These are phyloP conservation scores for Agrenia bidenticulata DNA, from an alignment of 2,888 invertebrate species.

Conservation along the genomic window DNA sequence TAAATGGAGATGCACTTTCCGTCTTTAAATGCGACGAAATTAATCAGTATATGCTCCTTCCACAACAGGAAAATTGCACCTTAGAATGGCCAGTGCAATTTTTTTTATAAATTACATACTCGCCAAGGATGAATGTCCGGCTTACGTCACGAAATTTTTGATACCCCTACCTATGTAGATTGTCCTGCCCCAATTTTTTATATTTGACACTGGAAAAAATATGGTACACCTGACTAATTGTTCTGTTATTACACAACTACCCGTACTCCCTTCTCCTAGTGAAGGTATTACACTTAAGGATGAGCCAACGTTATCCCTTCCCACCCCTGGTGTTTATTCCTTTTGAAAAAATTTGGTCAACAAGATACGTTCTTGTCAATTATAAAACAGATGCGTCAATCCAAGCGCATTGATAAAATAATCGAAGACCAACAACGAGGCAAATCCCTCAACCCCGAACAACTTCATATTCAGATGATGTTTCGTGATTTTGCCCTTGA, in stretches of 20 bases:
- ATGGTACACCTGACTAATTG: slow-evolving; percentile 2
- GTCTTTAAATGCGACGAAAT: slow-evolving; percentile 1
- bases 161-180: not conserved
- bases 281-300: not conserved
- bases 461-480: not conserved
- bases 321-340: slow-evolving; percentile 4
- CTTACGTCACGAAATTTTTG: slow-evolving; percentile 6
- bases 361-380: not conserved
- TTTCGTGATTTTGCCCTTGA: not conserved
- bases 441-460: not conserved
- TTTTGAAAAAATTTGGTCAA: not conserved
- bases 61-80: not conserved
- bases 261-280: slow-evolving; percentile 3
- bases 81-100: slow-evolving; percentile 6
- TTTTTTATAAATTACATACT: not conserved
- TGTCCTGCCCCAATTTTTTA: not conserved
- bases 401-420: not conserved
- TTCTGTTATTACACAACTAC: not conserved
- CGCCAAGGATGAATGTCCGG: not conserved
- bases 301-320: not conserved
- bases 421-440: not conserved
- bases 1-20: slow-evolving; percentile 1
- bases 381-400: not conserved
- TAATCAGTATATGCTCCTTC: not conserved
- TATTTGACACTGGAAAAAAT: not conserved